Evolutionary conservation across 2,797 vertebrate genomes (phyloP), one percentile per base, ranked within the genome.

Genomic region (Anguilla obscura): DNA sequence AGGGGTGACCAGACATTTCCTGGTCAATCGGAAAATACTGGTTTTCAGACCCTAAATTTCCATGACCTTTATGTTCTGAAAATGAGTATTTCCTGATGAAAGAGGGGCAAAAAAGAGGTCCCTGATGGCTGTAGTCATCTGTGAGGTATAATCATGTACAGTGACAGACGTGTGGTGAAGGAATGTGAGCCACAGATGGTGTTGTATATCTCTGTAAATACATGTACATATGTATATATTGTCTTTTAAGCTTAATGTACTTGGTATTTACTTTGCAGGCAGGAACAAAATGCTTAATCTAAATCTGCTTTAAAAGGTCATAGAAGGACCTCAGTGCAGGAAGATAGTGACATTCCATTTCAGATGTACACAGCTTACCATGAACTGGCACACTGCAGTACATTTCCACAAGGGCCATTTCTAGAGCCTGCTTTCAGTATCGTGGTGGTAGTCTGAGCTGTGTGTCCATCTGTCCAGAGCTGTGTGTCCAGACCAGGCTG

Each of bases 91-190:
- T 69, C 63, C 7, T 69, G 63, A 69, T 69, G 27, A 69, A n/a
- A 9, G 63, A 69, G 5, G 24, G 63, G 56, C 12, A 21, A 63
- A 63, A 27, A 27, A 27, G 12, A 10, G 63, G 9, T 9, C 63
- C 63, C 24, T 69, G 63, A 27, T 76, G 71, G 18, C 74, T 21
- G 18, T 40, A 76, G 76, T 12, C 7, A 50, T 82, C 79, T 24
- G 9, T 94, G 92, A 93, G 94, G 93, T 93, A 93, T 93, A 93
- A 93, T 91, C 91, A 90, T 92, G 91, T 93, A 93, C 90, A 89
- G 88, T 90, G 91, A 91, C 93, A 90, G 90, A 92, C 90, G 88
- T 88, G 89, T 86, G 83, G 90, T 88, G 92, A 91, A 91, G 88
- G 87, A 91, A 91, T 91, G 92, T 93, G 91, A 40, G 87, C 90